These are phyloP conservation scores for Eriocheir sinensis DNA, from an alignment of 1,140 invertebrate species.

Conservation along the genomic window DNA sequence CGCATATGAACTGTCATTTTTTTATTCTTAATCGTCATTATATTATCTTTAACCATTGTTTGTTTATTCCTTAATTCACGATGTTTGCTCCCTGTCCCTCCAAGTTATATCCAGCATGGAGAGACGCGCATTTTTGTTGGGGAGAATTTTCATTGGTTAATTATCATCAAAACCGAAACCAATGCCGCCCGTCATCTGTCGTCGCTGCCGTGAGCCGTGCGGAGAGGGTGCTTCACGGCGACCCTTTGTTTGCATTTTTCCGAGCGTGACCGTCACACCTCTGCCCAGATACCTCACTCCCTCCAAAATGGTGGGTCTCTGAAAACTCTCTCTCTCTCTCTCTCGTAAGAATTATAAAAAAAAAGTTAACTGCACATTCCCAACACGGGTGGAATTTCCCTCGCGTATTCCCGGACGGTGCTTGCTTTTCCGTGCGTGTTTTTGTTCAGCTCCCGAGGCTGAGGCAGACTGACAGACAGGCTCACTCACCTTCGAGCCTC, in stretches of 20 bases:
- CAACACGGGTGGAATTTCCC: not conserved
- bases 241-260: conserved; percentile 53
- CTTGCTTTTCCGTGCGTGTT: too few relatives aligned
- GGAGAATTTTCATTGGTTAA: not conserved
- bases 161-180: too few relatives aligned
- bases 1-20: too few relatives aligned
- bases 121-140: not conserved
- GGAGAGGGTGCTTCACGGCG: not conserved
- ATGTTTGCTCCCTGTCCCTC: not conserved
- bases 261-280: conserved; percentile 50
- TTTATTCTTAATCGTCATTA: too few relatives aligned
- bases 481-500: not conserved
- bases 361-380: not conserved
- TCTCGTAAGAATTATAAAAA: not conserved
- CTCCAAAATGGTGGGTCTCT: conserved; percentile 20
- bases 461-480: not conserved
- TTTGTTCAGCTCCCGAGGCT: too few relatives aligned
- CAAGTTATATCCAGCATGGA: not conserved
- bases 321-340: conserved; percentile 29
- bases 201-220: not conserved
- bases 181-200: too few relatives aligned
- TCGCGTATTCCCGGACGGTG: not conserved
- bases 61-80: too few relatives aligned
- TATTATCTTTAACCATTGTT: too few relatives aligned
- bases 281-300: conserved; percentile 8